These are phyloP conservation scores for Myiagra hebetior DNA, from an alignment of 2,113 vertebrate species.

Conservation along the genomic window DNA sequence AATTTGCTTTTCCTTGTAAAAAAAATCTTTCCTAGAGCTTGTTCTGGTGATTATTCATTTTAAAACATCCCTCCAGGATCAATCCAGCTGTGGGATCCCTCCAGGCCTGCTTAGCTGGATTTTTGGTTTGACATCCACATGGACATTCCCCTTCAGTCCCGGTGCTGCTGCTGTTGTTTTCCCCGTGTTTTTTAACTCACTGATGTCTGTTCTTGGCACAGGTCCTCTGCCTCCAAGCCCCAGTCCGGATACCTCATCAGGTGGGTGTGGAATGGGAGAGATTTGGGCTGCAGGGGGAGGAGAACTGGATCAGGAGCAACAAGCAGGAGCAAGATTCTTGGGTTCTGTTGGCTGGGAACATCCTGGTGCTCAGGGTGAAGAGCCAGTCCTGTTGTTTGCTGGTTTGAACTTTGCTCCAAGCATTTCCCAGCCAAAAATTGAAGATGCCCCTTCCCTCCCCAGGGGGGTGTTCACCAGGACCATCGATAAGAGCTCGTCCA, in stretches of 20 bases:
- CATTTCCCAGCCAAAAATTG: background rate
- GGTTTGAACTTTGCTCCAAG: background rate
- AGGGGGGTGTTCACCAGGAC: constrained; percentile 78
- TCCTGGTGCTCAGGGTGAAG: background rate
- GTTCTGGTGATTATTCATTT: background rate
- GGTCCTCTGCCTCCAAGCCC: constrained; percentile 53
- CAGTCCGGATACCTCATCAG: constrained; percentile 77
- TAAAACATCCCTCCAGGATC: background rate
- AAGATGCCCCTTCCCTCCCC: background rate
- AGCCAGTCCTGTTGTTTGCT: background rate
- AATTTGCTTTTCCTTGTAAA: background rate
- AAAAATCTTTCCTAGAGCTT: background rate
- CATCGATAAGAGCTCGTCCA: constrained; percentile 59
- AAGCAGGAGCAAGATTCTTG: background rate
- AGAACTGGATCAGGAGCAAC: background rate
- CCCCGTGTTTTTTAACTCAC: fast-evolving
- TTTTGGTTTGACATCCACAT: fast-evolving
- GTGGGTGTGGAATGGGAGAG: constrained; percentile 30
- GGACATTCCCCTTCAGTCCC: background rate
- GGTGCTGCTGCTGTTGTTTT: background rate
- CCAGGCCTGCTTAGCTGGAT: background rate
- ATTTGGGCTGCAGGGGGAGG: background rate
- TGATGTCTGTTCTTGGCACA: constrained; percentile 20
- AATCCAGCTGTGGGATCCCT: background rate
- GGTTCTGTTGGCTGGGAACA: background rate